These are phyloP conservation scores for Xylocampa areola DNA, from an alignment of 2,888 invertebrate species.

Conservation along the genomic window DNA sequence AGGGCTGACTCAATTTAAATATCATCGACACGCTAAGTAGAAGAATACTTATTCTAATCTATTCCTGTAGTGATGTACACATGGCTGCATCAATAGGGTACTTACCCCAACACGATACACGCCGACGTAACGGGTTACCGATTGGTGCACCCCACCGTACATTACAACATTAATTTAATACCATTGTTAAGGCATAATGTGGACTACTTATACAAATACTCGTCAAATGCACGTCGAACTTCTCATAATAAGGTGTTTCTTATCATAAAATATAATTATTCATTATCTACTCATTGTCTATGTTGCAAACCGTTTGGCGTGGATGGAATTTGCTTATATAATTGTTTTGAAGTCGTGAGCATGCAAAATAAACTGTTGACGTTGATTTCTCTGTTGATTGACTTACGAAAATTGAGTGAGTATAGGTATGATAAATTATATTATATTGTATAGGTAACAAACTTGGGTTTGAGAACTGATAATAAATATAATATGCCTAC, in stretches of 20 bases:
- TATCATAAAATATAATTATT: slow-evolving; percentile 37
- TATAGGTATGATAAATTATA: slow-evolving; percentile 5
- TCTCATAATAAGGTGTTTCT: slow-evolving; percentile 32
- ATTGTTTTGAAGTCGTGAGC: slow-evolving; percentile 19
- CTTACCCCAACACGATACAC: too few relatives aligned
- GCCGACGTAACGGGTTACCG: too few relatives aligned
- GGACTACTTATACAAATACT: slow-evolving; percentile 6
- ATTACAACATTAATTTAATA: not conserved
- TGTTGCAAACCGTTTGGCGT: slow-evolving; percentile 27
- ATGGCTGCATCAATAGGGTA: too few relatives aligned
- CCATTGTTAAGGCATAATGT: not conserved
- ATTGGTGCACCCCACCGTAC: too few relatives aligned
- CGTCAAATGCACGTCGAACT: slow-evolving; percentile 27
- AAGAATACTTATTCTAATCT: too few relatives aligned
- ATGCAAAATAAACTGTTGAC: slow-evolving; percentile 5
- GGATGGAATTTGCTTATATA: slow-evolving; percentile 18
- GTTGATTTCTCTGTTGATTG: too few relatives aligned
- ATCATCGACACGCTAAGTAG: too few relatives aligned
- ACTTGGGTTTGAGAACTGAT: too few relatives aligned
- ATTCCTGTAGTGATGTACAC: too few relatives aligned
- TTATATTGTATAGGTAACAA: too few relatives aligned
- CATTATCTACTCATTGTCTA: slow-evolving; percentile 34
- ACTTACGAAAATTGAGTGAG: slow-evolving; percentile 6
- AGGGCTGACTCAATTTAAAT: too few relatives aligned
- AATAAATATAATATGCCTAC: too few relatives aligned